Percentiles rank a stretch among this genome's conserved stretches.
These are phyloP conservation scores for Hippocampus zosterae DNA, from an alignment of 2,113 vertebrate species.

Conservation along the genomic window DNA sequence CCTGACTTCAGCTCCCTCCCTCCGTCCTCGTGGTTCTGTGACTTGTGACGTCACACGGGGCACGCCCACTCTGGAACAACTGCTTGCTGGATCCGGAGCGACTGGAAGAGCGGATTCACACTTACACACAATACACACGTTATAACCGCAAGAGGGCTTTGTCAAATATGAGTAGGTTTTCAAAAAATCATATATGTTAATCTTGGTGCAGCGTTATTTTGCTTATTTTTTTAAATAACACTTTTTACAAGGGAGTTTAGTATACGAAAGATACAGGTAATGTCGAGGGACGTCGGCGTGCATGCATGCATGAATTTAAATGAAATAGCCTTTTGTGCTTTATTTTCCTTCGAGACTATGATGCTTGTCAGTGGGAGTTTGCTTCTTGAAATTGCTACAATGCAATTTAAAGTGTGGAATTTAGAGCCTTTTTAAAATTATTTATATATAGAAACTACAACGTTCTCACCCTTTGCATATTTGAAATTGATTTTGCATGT, in stretches of 20 bases:
- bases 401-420: neutral
- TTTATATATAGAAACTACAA: neutral
- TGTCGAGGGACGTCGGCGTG: constrained; percentile 37
- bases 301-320: constrained; percentile 39
- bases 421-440: neutral
- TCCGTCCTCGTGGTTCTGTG: neutral
- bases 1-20: neutral
- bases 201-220: neutral
- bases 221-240: constrained; percentile 30
- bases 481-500: constrained; percentile 82
- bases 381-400: neutral
- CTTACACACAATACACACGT: neutral
- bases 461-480: neutral
- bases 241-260: constrained; percentile 56
- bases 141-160: neutral
- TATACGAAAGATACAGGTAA: constrained; percentile 67
- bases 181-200: neutral
- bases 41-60: neutral
- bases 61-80: neutral
- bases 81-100: neutral
- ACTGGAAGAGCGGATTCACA: neutral
- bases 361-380: neutral
- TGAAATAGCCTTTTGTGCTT: neutral
- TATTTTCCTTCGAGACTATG: neutral
- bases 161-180: neutral